Evolutionary conservation across 2,113 vertebrate species (phyloP), one percentile per base, ranked within the genome.

Genomic region (Apodemus sylvaticus): DNA sequence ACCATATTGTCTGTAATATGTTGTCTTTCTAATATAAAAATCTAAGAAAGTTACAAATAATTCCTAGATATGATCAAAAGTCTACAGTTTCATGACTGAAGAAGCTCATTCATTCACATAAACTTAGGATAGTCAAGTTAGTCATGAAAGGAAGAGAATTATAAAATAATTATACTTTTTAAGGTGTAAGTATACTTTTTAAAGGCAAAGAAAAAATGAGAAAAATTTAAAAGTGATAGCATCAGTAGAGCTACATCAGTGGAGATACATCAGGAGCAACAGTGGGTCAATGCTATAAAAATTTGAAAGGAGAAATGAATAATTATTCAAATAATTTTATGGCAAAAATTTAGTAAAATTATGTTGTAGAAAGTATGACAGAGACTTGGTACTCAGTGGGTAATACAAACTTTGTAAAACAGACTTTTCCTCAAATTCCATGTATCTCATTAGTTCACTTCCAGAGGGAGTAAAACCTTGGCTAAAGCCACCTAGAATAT

Each of bases 271-370:
- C n/a, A n/a, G n/a, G 20, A 17, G 0, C 68, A 29, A 86, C 51
- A 22, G 89, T 3, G 86, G 45, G 48, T 16, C 26, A 77, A 71
- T 60, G 24, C 31, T 68, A 45, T 5, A 89, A 14, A 3, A 68
- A 36, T 11, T 20, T 81, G 39, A 91, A 68, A 62, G 82, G 8
- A 3, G 16, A 39, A 93, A 60, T 29, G 0, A 70, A 82, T 39
- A 89, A 86, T 79, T 94, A 95, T 92, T 92, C 16, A 76, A 83
- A 93, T 90, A 86, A 90, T 93, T 82, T 62, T 62, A 68, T 85
- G 62, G 83, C 39, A 92, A 68, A 62, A 91, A 39, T 86, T 91
- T 42, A 93, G 7, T 26, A 93, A 83, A 20, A 87, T 86, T 83
- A 64, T 39, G 86, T 64, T 85, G 3, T 83, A 8, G 2, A 29